Conservation (phyloP, 2,888 invertebrate genomes). For the Atrina japonica region DNA sequence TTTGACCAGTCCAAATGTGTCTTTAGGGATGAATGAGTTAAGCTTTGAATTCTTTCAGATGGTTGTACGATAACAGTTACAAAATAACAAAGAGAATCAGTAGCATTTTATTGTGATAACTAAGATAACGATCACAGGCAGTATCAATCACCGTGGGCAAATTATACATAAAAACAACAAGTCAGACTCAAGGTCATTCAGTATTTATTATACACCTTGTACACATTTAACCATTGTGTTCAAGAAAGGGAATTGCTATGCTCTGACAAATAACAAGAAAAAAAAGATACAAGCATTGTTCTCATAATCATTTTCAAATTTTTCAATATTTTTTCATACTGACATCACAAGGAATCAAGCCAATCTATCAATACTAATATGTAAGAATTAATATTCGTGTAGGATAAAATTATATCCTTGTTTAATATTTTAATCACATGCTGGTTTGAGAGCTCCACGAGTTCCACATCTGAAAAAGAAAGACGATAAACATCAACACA, state of each 20-base stretch:
- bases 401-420: conserved; percentile 12
- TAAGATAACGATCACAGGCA: too few relatives aligned
- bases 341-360: conserved; percentile 24
- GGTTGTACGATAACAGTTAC: too few relatives aligned
- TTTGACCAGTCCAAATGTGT: too few relatives aligned
- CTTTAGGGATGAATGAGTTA: too few relatives aligned
- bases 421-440: conserved; percentile 27
- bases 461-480: conserved; percentile 60
- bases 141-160: too few relatives aligned
- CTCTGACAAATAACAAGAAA: conserved; percentile 58
- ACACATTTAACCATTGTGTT: conserved; percentile 39
- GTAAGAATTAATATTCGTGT: conserved; percentile 12
- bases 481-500: conserved; percentile 9
- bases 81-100: too few relatives aligned
- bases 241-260: conserved; percentile 59
- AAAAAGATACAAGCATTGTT: conserved; percentile 44
- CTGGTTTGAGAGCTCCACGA: conserved; percentile 56
- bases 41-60: too few relatives aligned
- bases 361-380: conserved; percentile 15
- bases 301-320: conserved; percentile 28
- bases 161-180: too few relatives aligned
- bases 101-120: too few relatives aligned
- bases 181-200: conserved; percentile 22
- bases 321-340: too few relatives aligned
- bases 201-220: conserved; percentile 41